Base-by-base conservation (phyloP, 2,888 invertebrate genomes). In the Drosophila tripunctata region DNA sequence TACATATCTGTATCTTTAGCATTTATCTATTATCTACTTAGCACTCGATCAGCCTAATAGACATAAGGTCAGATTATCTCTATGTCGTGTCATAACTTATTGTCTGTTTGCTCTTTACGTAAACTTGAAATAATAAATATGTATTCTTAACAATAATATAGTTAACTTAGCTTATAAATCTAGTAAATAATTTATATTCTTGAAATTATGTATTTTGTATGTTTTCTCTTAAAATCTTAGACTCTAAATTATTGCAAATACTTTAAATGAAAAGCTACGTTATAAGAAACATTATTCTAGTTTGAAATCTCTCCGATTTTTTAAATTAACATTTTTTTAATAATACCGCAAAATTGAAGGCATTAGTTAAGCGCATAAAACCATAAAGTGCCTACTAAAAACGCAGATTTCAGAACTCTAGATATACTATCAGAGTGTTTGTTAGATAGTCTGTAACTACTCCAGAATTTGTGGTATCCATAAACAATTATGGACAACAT, bases 401-500 rank as follows among this genome's bases (percentile, higher is more conserved):
- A 45, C 71, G 58, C 60, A 62, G 79, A 85, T 85, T 82, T 85
- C 15, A 58, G 66, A 60, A 52, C 21, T 30, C 51, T 19, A 27
- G 21, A 8, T 17, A 19, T 36, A 27, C 8, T 22, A 47, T 31
- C 5, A 15, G 33, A 43, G 41, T 41, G n/a, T n/a, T n/a, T n/a
- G n/a, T n/a, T n/a, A n/a, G n/a, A n/a, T n/a, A n/a, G n/a, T n/a
- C n/a, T n/a, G n/a, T 27, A 27, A 27, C 27, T 27, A 27, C 27
- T 8, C 24, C 24, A 31, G n/a, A 43, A 22, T 58, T 44, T 57
- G 31, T 40, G 33, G 38, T 31, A 51, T 6, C 51, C 76, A 70
- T 82, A 75, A 67, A 85, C 65, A 70, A 85, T 82, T 78, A 67
- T 64, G 63, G 68, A 63, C 64, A 69, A 75, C 50, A 79, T 70